A percentile compares a stretch with the other conserved stretches of the same genome.
Evolutionary conservation across 2,888 invertebrate species (phyloP).

Genomic region (Uropetala carovei): DNA sequence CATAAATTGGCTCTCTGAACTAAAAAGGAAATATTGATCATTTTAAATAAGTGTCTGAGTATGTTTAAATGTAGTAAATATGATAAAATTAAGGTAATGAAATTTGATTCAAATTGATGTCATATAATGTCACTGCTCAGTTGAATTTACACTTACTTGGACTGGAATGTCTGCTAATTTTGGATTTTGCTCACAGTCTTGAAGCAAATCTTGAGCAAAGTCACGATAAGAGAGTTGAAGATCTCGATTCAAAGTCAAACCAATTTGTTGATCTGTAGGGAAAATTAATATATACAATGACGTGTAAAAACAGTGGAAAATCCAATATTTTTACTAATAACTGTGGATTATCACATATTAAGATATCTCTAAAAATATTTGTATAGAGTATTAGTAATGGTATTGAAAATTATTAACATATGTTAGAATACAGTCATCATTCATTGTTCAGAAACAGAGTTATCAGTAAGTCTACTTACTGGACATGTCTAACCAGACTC

Average conservation of each 20-base stretch:
- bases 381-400: not conserved
- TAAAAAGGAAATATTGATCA: conserved; percentile 73
- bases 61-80: not conserved
- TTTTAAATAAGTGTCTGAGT: not conserved
- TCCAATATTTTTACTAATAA: too few relatives aligned
- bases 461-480: conserved; percentile 77
- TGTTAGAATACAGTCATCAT: not conserved
- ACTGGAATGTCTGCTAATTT: conserved; percentile 92
- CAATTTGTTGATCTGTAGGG: conserved; percentile 90
- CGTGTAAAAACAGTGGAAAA: too few relatives aligned
- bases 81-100: not conserved
- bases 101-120: not conserved
- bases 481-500: conserved; percentile 95
- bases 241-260: conserved; percentile 90
- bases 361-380: not conserved
- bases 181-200: conserved; percentile 87
- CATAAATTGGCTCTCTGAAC: conserved; percentile 92
- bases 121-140: not conserved
- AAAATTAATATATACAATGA: conserved; percentile 17
- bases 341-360: too few relatives aligned
- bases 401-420: not conserved
- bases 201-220: conserved; percentile 86
- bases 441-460: not conserved
- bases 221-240: conserved; percentile 90
- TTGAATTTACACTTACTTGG: conserved; percentile 73